phyloP scores from a whole-genome alignment of 2,888 invertebrate genomes.

The Charanyca ferruginea region DNA sequence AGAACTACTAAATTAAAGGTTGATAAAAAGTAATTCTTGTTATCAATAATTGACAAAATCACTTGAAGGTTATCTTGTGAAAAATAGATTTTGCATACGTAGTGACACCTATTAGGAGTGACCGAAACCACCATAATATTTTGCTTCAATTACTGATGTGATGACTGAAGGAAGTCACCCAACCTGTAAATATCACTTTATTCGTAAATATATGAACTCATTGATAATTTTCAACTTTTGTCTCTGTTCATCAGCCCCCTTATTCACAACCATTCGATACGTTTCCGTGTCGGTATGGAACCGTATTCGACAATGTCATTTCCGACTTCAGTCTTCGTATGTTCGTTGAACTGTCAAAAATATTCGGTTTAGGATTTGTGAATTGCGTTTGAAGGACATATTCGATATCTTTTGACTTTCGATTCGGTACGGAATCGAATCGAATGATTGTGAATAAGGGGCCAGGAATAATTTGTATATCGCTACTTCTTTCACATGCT shows the following conservation, averaged over 20 bases:
- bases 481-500: conserved; percentile 43
- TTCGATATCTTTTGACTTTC: too few relatives aligned
- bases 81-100: conserved; percentile 81
- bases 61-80: conserved; percentile 88
- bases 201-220: conserved; percentile 50
- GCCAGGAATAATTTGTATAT: conserved; percentile 3
- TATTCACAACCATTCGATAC: too few relatives aligned
- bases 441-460: too few relatives aligned
- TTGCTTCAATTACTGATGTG: too few relatives aligned
- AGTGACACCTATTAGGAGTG: conserved; percentile 80
- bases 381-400: too few relatives aligned
- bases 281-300: too few relatives aligned
- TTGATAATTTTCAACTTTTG: conserved; percentile 24
- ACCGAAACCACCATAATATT: conserved; percentile 62
- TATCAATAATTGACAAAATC: conserved; percentile 89
- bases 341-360: too few relatives aligned
- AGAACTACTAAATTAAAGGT: conserved; percentile 68
- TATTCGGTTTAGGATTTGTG: too few relatives aligned
- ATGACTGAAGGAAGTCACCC: too few relatives aligned
- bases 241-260: conserved; percentile 24
- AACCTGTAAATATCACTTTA: conserved; percentile 38
- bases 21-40: conserved; percentile 76
- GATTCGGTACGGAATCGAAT: too few relatives aligned
- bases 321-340: too few relatives aligned
- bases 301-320: too few relatives aligned